These are phyloP conservation scores for Catamblyrhynchus diadema DNA, from an alignment of 2,797 vertebrate species.

Conservation along the genomic window DNA sequence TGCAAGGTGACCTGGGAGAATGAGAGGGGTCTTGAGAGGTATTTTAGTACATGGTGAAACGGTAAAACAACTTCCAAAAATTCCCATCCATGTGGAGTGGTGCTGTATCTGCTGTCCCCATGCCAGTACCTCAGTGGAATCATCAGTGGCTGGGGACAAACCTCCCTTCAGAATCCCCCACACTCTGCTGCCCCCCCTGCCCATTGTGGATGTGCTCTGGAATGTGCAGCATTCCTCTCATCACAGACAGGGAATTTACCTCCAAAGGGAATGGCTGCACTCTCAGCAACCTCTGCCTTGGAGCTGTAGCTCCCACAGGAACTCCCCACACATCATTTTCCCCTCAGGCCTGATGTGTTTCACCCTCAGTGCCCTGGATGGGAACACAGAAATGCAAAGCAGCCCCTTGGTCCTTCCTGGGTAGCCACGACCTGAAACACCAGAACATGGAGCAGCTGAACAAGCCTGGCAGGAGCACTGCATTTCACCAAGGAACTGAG, in stretches of 20 bases:
- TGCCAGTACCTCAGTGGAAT: not conserved
- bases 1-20: not conserved
- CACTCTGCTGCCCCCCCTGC: not conserved
- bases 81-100: not conserved
- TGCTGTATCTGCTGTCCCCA: not conserved
- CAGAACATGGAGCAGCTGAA: not conserved
- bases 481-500: not conserved
- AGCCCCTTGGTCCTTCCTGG: not conserved
- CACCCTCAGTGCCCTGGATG: not conserved
- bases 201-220: accelerated
- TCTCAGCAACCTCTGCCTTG: not conserved
- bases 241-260: not conserved
- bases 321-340: not conserved
- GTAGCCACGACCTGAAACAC: not conserved
- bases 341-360: not conserved
- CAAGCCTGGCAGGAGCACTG: not conserved
- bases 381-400: not conserved
- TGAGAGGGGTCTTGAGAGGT: not conserved
- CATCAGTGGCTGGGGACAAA: not conserved
- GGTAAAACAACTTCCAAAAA: not conserved
- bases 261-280: not conserved
- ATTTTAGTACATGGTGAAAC: not conserved
- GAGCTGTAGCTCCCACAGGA: not conserved
- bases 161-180: not conserved
- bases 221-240: accelerated